Evolutionary conservation across 2,113 vertebrate species (phyloP).

Genomic region (Tragulus kanchil): DNA sequence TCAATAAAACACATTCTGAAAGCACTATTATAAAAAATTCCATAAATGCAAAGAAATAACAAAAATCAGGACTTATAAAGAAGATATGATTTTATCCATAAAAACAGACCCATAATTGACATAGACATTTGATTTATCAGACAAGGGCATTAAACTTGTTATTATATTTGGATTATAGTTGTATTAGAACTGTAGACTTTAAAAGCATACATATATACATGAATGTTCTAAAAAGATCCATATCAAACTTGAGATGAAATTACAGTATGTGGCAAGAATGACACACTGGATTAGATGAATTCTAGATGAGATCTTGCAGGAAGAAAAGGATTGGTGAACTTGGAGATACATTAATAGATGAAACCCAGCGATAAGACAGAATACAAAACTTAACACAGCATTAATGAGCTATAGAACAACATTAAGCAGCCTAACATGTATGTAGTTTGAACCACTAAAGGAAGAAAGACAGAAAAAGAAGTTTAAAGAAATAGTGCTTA

Average conservation of each 20-base stretch:
- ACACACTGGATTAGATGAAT: background rate
- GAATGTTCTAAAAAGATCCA: background rate
- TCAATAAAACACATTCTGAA: background rate
- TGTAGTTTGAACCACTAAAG: background rate
- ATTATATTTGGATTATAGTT: background rate
- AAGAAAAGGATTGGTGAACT: background rate
- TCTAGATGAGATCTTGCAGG: background rate
- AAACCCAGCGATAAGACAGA: background rate
- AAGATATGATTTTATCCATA: background rate
- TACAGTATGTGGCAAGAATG: background rate
- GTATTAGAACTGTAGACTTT: background rate
- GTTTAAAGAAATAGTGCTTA: background rate
- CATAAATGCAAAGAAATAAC: background rate
- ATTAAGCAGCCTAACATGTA: background rate
- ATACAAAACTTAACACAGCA: background rate
- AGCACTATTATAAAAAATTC: background rate
- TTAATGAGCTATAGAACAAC: background rate
- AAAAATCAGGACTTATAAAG: background rate
- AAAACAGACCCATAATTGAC: background rate
- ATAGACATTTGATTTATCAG: background rate
- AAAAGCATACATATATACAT: background rate
- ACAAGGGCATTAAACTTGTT: background rate
- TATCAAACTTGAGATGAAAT: background rate
- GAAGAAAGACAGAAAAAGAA: background rate
- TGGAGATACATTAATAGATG: background rate